These are phyloP conservation scores for Tribolium freemani DNA, from an alignment of 2,888 invertebrate species.

Conservation along the genomic window DNA sequence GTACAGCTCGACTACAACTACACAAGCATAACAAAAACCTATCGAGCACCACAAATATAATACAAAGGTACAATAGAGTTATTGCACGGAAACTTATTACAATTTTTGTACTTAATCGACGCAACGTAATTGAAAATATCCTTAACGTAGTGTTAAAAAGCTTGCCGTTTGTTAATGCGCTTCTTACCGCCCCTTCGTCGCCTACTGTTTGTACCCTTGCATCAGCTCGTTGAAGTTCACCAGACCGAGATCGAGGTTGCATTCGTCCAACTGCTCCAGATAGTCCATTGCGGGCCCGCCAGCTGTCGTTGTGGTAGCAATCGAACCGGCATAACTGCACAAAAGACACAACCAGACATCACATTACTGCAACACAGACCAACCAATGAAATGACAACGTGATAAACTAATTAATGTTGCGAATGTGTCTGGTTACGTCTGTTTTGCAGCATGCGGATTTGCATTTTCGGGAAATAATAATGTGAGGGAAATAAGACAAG, in stretches of 20 bases:
- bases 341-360: slow-evolving; percentile 68
- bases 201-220: slow-evolving; percentile 61
- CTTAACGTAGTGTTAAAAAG: slow-evolving; percentile 27
- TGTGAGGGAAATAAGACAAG: slow-evolving; percentile 33
- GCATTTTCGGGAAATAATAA: not conserved
- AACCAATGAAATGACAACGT: slow-evolving; percentile 54
- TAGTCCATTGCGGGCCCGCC: slow-evolving; percentile 63
- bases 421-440: slow-evolving; percentile 69
- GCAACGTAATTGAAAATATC: slow-evolving; percentile 18
- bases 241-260: slow-evolving; percentile 62
- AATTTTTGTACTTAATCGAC: slow-evolving; percentile 37
- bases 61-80: slow-evolving; percentile 37
- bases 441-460: slow-evolving; percentile 66
- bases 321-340: slow-evolving; percentile 67
- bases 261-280: slow-evolving; percentile 63
- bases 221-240: slow-evolving; percentile 65
- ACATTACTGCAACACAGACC: slow-evolving; percentile 68
- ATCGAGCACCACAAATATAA: slow-evolving; percentile 36
- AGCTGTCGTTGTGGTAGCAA: slow-evolving; percentile 62
- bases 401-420: slow-evolving; percentile 57
- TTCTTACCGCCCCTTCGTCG: not conserved
- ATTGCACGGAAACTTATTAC: slow-evolving; percentile 37
- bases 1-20: slow-evolving; percentile 34
- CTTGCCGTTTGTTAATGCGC: slow-evolving; percentile 8
- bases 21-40: slow-evolving; percentile 25